These are phyloP conservation scores for Epistrophe grossulariae DNA, from an alignment of 2,888 invertebrate species.

Conservation along the genomic window DNA sequence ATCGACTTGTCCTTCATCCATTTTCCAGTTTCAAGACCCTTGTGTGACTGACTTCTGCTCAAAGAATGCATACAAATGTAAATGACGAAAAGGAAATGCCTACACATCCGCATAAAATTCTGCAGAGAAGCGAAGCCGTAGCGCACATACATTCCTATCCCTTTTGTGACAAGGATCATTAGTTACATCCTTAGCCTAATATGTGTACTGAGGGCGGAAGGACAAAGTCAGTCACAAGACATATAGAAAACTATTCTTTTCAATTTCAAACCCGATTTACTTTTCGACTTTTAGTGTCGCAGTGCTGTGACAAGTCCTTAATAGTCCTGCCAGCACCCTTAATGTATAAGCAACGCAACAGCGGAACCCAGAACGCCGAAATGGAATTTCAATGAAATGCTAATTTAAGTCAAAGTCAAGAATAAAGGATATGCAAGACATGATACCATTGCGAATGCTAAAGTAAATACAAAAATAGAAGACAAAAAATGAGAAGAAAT, in stretches of 20 bases:
- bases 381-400: conserved; percentile 76
- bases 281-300: conserved; percentile 74
- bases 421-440: conserved; percentile 71
- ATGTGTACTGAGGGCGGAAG: conserved; percentile 55
- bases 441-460: conserved; percentile 58
- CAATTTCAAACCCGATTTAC: conserved; percentile 76
- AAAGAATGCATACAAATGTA: conserved; percentile 57
- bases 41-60: conserved; percentile 48
- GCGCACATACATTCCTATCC: conserved; percentile 62
- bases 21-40: background rate
- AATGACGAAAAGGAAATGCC: conserved; percentile 73
- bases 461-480: conserved; percentile 51
- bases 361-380: conserved; percentile 65
- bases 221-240: conserved; percentile 32
- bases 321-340: conserved; percentile 69
- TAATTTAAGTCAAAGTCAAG: conserved; percentile 72
- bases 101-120: conserved; percentile 72
- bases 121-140: conserved; percentile 50
- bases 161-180: conserved; percentile 73
- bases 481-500: conserved; percentile 7
- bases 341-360: conserved; percentile 55
- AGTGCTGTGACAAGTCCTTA: conserved; percentile 74
- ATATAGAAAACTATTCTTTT: conserved; percentile 70
- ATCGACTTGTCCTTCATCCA: conserved; percentile 63
- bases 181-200: conserved; percentile 74